Base-by-base conservation (phyloP, 2,797 vertebrate species). In the Amblyraja radiata region DNA sequence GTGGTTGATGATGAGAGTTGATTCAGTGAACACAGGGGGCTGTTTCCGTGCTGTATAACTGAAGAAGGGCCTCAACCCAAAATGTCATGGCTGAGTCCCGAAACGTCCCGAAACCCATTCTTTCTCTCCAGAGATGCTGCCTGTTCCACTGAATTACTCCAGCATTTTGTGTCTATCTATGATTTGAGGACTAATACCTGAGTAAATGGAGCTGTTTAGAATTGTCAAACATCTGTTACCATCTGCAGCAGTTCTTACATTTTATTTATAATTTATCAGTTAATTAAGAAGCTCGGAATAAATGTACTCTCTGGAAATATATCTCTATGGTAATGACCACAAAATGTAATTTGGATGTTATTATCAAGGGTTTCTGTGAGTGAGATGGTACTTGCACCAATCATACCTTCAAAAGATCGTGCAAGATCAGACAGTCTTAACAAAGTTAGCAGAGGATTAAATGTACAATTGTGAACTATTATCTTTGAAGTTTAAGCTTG, bases 401-500 rank as follows among this genome's bases (percentile, higher is more conserved):
- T 93, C 94, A 94, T 94, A 95, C 94, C 93, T 95, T 95, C 76
- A 8, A 94, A 93, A 94, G 79, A 94, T 95, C 83, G 94, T 94
- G 94, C 94, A 88, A 94, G 94, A 95, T 95, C 95, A 96, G 95
- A 95, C 94, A 95, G 96, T 97, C 97, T 98, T 98, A 98, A 96
- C 96, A 95, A 93, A 96, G 96, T 96, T 95, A 96, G 95, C 96
- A 97, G 97, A 96, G 97, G 96, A 97, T 96, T 95, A 96, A 95
- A 96, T 97, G 71, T 94, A 96, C 95, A 97, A 98, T 97, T 95
- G 96, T 97, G 97, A 96, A 97, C 96, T 94, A 94, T 94, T 95
- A 95, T 98, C 97, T 99, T 98, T 98, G 95, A 97, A 98, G 98
- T 98, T 98, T 97, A 98, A 97, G 97, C 98, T 97, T 94, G 93